Percentiles rank a stretch among this genome's conserved stretches.
phyloP scores from a whole-genome alignment of 2,888 invertebrate species.

The Eupithecia dodoneata region DNA sequence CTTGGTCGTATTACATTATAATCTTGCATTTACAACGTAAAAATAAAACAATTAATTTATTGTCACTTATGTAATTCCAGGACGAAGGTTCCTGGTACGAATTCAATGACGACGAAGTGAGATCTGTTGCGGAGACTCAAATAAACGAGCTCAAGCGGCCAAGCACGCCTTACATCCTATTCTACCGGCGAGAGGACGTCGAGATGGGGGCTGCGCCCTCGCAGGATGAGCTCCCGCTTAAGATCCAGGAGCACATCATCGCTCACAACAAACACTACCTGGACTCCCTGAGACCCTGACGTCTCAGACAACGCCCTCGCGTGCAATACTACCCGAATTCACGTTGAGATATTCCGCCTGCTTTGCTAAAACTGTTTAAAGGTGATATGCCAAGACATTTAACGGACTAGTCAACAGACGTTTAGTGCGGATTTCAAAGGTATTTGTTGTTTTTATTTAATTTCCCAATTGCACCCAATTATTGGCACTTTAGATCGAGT shows the following conservation, averaged over 20 bases:
- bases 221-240: conserved; percentile 65
- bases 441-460: background rate
- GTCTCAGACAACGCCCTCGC: conserved; percentile 15
- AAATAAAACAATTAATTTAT: background rate
- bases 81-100: conserved; percentile 89
- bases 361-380: background rate
- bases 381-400: background rate
- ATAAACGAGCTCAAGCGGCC: conserved; percentile 86
- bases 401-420: background rate
- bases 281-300: conserved; percentile 67
- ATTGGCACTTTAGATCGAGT: background rate
- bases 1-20: too few relatives aligned
- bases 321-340: conserved; percentile 16
- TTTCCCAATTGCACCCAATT: background rate
- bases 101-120: conserved; percentile 92
- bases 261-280: conserved; percentile 70
- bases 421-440: background rate
- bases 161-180: conserved; percentile 93
- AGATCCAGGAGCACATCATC: conserved; percentile 61
- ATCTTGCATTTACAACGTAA: too few relatives aligned
- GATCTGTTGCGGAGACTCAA: conserved; percentile 83
- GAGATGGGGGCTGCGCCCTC: conserved; percentile 64
- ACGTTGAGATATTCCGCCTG: conserved; percentile 11
- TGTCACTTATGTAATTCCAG: background rate
- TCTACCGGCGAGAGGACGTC: conserved; percentile 85